These are phyloP conservation scores for Ictalurus furcatus DNA, from an alignment of 2,113 vertebrate genomes.

Conservation along the genomic window DNA sequence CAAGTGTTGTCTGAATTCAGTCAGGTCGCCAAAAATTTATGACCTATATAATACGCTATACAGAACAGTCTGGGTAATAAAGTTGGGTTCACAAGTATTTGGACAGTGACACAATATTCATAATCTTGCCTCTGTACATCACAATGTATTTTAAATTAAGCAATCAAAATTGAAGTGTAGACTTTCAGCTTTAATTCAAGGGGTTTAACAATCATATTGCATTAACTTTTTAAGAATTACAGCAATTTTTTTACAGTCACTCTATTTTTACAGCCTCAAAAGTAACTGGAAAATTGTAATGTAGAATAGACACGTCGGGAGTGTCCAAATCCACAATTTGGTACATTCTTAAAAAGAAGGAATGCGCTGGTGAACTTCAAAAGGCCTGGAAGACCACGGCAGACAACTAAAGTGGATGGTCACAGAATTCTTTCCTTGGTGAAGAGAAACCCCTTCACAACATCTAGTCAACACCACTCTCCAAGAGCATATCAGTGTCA, in stretches of 20 bases:
- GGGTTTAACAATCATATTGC: background rate
- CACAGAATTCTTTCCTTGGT: background rate
- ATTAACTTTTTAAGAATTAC: background rate
- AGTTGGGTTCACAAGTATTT: background rate
- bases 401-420: background rate
- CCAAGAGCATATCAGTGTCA: background rate
- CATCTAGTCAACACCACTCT: background rate
- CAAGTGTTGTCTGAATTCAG: background rate
- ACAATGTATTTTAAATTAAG: background rate
- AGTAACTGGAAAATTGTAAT: background rate
- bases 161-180: background rate
- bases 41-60: background rate
- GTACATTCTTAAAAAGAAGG: background rate
- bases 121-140: background rate
- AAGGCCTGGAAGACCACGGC: background rate
- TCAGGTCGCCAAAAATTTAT: background rate
- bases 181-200: background rate
- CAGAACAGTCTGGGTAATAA: background rate
- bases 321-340: background rate
- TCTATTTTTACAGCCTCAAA: background rate
- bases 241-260: background rate
- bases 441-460: background rate
- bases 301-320: background rate
- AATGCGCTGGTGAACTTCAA: background rate
- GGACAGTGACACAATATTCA: background rate